Percentiles rank a stretch among this genome's conserved stretches.
These are phyloP conservation scores for Oenanthe oenanthe DNA, from an alignment of 2,113 vertebrate genomes.

Conservation along the genomic window DNA sequence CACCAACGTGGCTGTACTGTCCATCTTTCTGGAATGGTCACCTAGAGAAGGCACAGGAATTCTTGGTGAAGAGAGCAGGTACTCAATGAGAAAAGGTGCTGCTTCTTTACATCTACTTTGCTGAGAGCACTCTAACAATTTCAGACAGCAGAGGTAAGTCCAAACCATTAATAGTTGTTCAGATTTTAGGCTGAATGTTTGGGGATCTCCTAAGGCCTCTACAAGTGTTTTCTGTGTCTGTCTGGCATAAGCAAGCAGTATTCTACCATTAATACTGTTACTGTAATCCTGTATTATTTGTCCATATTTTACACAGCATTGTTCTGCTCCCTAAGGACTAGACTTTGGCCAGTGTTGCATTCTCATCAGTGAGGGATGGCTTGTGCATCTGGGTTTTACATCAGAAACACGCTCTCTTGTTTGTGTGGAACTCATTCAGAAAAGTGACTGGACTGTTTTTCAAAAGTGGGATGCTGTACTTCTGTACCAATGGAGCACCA, in stretches of 20 bases:
- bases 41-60: neutral
- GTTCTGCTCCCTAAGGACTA: neutral
- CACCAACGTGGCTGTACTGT: neutral
- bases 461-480: neutral
- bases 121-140: neutral
- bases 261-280: neutral
- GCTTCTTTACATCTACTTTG: neutral
- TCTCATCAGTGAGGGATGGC: neutral
- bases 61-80: neutral
- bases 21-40: neutral
- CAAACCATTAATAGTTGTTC: neutral
- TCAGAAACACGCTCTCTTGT: neutral
- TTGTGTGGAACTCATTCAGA: constrained; percentile 55
- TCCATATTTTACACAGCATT: neutral
- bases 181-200: neutral
- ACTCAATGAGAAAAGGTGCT: neutral
- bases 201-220: neutral
- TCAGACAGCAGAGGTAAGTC: neutral
- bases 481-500: neutral
- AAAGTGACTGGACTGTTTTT: constrained; percentile 21
- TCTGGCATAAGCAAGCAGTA: neutral
- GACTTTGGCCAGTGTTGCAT: neutral
- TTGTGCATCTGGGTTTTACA: constrained; percentile 23
- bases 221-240: neutral
- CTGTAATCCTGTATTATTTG: neutral